Conservation (phyloP, 2,888 invertebrate species). For the Tetranychus truncatus region DNA sequence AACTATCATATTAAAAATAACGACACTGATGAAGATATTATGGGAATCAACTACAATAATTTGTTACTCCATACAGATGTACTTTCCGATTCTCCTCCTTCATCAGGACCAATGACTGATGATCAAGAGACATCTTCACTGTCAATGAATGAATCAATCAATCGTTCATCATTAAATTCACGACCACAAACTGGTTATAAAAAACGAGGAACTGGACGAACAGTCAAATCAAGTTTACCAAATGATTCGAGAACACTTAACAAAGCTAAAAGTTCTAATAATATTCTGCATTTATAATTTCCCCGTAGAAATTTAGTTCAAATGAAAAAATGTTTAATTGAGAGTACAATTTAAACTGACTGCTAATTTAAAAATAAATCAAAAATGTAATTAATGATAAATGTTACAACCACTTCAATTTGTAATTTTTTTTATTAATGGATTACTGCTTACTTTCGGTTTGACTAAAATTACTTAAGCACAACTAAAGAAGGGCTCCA, state of each 20-base stretch:
- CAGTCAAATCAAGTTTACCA: neutral
- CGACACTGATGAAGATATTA: neutral
- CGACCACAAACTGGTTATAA: slow-evolving; percentile 4
- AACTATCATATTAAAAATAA: neutral
- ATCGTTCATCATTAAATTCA: neutral
- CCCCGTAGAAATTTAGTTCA: neutral
- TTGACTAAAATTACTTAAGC: too few relatives aligned
- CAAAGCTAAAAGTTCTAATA: neutral
- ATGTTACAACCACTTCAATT: too few relatives aligned
- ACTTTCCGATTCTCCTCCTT: neutral
- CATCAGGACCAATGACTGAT: neutral
- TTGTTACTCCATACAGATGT: neutral
- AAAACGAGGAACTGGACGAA: neutral
- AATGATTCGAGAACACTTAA: neutral
- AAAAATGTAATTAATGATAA: too few relatives aligned
- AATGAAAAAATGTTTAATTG: too few relatives aligned
- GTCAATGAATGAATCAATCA: neutral
- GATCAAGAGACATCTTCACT: neutral
- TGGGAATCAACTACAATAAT: neutral
- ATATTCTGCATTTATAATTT: neutral
- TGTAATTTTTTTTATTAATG: too few relatives aligned
- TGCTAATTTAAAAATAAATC: too few relatives aligned
- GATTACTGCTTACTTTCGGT: too few relatives aligned
- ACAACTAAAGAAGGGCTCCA: too few relatives aligned
- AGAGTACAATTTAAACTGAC: too few relatives aligned